These are phyloP conservation scores for Frankliniella intonsa DNA, from an alignment of 2,888 invertebrate species.

Conservation along the genomic window DNA sequence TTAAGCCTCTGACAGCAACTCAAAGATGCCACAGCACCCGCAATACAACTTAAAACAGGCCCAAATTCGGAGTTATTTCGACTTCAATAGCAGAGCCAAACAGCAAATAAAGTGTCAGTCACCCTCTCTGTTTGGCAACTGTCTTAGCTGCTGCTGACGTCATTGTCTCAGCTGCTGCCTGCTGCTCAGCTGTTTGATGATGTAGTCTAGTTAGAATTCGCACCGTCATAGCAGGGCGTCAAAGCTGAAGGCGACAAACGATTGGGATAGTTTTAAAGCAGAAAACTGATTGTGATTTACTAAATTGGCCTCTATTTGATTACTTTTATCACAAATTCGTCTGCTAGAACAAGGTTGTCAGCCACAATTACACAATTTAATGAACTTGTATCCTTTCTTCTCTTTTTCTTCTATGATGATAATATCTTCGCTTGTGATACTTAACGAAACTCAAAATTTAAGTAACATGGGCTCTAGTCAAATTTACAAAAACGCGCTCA, in stretches of 20 bases:
- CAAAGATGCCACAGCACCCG: not conserved
- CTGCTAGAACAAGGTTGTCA: not conserved
- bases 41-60: constrained; percentile 10
- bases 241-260: not conserved
- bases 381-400: too few species aligned
- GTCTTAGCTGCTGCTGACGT: constrained; percentile 33
- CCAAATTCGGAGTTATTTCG: constrained; percentile 7
- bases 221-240: not conserved
- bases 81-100: constrained; percentile 23
- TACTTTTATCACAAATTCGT: not conserved
- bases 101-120: constrained; percentile 35
- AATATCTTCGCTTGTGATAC: too few species aligned
- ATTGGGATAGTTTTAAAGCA: not conserved
- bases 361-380: too few species aligned
- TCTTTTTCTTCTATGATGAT: too few species aligned
- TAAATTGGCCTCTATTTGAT: not conserved
- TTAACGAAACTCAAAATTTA: too few species aligned
- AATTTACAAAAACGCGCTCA: too few species aligned
- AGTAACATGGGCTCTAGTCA: too few species aligned
- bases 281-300: not conserved
- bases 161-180: constrained; percentile 28
- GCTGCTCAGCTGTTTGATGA: constrained; percentile 33
- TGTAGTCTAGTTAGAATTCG: not conserved
- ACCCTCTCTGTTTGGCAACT: constrained; percentile 39
- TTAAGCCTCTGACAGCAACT: not conserved